Evolutionary conservation across 2,797 vertebrate species (phyloP).

Genomic region (Liparis tanakae): DNA sequence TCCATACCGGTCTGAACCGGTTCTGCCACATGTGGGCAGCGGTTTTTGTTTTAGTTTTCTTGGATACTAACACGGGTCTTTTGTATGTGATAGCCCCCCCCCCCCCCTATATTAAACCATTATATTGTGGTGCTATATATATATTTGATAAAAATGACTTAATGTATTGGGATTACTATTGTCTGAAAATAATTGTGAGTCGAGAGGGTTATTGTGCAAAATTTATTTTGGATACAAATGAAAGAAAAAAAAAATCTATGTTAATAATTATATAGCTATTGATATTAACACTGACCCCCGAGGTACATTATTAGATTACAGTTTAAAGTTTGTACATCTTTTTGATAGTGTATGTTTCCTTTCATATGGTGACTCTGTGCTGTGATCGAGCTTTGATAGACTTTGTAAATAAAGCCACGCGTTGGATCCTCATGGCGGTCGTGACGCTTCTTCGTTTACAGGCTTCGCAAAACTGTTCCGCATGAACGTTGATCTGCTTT

Average conservation of each 20-base stretch:
- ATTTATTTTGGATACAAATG: conserved; percentile 96
- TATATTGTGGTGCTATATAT: conserved; percentile 98
- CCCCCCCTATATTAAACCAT: conserved; percentile 87
- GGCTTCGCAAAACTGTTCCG: conserved; percentile 89
- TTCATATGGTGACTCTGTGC: conserved; percentile 93
- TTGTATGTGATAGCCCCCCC: conserved; percentile 88
- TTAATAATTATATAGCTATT: conserved; percentile 79
- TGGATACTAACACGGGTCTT: conserved; percentile 97
- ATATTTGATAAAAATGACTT: conserved; percentile 93
- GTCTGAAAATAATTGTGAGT: conserved; percentile 92
- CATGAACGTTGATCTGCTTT: conserved; percentile 94
- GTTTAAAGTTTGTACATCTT: conserved; percentile 95
- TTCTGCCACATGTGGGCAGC: conserved; percentile 20
- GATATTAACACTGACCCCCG: conserved; percentile 86
- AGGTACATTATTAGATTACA: conserved; percentile 91
- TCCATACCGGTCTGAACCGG: conserved; percentile 7
- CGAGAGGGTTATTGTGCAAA: conserved; percentile 88
- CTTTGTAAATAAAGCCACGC: conserved; percentile 93
- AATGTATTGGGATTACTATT: conserved; percentile 92
- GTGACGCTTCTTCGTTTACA: conserved; percentile 90
- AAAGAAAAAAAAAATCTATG: conserved; percentile 70
- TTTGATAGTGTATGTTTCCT: conserved; percentile 90
- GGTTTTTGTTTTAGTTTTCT: conserved; percentile 74
- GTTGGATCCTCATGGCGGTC: conserved; percentile 81
- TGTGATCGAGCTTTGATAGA: conserved; percentile 90